These are phyloP conservation scores for Smithornis capensis DNA, from an alignment of 2,113 vertebrate species.

Conservation along the genomic window DNA sequence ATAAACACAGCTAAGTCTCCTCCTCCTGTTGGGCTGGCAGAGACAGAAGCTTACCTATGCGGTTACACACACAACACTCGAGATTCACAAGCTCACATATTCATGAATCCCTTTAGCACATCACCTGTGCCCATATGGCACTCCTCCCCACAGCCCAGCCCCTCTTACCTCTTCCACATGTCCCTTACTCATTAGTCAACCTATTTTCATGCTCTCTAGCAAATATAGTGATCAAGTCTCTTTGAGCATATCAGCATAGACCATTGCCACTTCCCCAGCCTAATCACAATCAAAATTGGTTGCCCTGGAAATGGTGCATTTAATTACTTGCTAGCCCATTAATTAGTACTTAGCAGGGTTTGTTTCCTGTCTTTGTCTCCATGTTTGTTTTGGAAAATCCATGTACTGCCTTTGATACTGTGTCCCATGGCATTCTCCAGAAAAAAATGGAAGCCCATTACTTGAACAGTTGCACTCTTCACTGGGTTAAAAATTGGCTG, in stretches of 20 bases:
- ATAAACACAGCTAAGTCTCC: neutral
- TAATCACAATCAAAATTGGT: neutral
- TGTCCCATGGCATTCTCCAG: too few relatives aligned
- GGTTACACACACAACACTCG: neutral
- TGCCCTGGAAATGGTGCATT: neutral
- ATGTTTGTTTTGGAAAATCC: neutral
- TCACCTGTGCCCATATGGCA: too few relatives aligned
- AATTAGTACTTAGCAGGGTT: neutral
- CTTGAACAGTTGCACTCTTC: neutral
- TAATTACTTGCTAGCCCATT: neutral
- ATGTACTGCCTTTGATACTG: neutral
- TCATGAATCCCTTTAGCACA: neutral
- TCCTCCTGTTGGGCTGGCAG: neutral
- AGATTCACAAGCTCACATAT: neutral
- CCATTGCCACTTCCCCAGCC: neutral
- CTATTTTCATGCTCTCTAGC: neutral
- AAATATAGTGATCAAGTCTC: neutral
- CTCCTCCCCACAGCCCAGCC: too few relatives aligned
- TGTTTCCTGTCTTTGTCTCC: neutral
- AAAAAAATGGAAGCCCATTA: neutral
- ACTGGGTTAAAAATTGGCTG: neutral
- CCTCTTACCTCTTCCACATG: neutral
- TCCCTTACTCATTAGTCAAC: neutral
- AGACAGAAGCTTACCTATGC: neutral
- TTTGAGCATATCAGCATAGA: neutral